Evolutionary conservation across 1,140 invertebrate species (phyloP).

Genomic region (Dendroctonus ponderosae): DNA sequence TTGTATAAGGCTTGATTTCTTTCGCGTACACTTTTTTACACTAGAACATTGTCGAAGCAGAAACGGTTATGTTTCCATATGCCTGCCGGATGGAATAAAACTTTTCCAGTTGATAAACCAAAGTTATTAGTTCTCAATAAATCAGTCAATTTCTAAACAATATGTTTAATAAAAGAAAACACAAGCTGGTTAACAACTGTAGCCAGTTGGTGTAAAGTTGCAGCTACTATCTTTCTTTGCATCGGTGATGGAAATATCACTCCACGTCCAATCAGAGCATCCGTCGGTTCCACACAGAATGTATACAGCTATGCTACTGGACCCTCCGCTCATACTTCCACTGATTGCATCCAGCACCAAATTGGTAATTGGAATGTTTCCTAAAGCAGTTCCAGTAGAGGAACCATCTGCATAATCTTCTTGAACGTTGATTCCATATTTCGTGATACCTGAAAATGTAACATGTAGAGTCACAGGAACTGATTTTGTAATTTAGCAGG

Average conservation of each 20-base stretch:
- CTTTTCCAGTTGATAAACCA: too few species aligned
- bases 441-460: constrained; percentile 22
- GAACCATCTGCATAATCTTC: constrained; percentile 32
- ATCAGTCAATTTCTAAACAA: too few species aligned
- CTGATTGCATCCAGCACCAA: constrained; percentile 4
- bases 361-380: constrained; percentile 33
- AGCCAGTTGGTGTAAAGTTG: constrained; percentile 20
- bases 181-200: constrained; percentile 10
- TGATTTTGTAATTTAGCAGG: background rate
- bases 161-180: background rate
- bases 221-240: constrained; percentile 16
- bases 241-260: constrained; percentile 20
- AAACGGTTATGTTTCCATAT: too few species aligned
- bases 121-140: too few species aligned
- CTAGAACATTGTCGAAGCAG: too few species aligned
- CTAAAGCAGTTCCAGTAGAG: constrained; percentile 23
- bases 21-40: too few species aligned
- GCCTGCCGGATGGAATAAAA: too few species aligned
- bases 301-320: constrained; percentile 24
- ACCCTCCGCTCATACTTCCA: constrained; percentile 25
- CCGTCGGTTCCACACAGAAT: constrained; percentile 28
- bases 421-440: constrained; percentile 32
- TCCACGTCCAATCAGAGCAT: constrained; percentile 29
- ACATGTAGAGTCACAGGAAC: background rate
- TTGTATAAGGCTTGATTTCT: too few species aligned